Conservation (phyloP, 2,797 vertebrate species). For the Girardinus metallicus region DNA sequence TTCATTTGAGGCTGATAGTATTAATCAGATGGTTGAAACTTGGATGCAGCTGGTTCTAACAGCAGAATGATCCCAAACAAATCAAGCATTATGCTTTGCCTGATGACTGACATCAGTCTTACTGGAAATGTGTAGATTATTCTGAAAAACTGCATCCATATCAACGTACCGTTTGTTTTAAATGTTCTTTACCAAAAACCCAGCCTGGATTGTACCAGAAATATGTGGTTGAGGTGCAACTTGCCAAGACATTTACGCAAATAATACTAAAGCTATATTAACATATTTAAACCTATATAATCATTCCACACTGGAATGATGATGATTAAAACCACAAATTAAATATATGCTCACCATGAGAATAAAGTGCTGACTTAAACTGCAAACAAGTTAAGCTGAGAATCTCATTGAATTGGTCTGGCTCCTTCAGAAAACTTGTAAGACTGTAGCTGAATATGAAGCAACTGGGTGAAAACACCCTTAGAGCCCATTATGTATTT, state of each 20-base stretch:
- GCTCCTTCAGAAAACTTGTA: neutral
- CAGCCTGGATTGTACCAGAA: neutral
- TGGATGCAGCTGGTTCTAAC: neutral
- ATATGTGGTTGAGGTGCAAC: neutral
- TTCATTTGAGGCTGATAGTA: neutral
- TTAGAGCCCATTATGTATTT: neutral
- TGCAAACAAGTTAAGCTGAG: constrained; percentile 1
- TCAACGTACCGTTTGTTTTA: neutral
- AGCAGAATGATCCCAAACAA: neutral
- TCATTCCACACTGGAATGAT: neutral
- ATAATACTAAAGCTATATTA: neutral
- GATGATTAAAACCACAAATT: neutral
- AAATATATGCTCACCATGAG: neutral
- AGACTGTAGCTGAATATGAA: constrained; percentile 1
- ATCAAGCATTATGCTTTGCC: neutral
- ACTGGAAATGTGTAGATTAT: neutral
- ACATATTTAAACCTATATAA: neutral
- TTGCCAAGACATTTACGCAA: neutral
- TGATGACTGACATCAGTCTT: neutral
- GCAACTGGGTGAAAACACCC: neutral
- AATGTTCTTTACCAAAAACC: neutral
- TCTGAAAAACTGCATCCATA: neutral
- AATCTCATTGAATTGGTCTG: neutral
- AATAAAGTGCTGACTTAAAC: neutral
- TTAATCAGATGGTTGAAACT: neutral